phyloP scores from a whole-genome alignment of 2,113 vertebrate genomes.

The Balaeniceps rex region DNA sequence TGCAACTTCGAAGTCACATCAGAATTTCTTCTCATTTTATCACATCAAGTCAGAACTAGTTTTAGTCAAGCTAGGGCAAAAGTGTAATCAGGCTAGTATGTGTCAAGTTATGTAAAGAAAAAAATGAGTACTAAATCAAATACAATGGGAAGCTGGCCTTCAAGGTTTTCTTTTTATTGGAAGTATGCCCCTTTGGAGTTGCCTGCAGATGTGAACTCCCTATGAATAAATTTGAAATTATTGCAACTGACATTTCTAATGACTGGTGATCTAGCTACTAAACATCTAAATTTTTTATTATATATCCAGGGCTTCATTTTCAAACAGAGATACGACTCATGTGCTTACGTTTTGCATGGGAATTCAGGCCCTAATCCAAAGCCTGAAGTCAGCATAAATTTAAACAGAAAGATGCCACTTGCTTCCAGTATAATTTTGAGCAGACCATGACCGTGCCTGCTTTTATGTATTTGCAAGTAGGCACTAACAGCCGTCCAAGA shows the following conservation, averaged over 20 bases:
- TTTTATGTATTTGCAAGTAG: not conserved
- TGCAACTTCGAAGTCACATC: not conserved
- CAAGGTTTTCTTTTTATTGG: not conserved
- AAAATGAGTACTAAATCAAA: not conserved
- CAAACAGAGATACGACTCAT: accelerated
- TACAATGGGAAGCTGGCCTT: not conserved
- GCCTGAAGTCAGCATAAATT: not conserved
- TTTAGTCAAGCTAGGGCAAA: not conserved
- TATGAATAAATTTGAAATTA: not conserved
- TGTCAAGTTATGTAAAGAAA: conserved; percentile 28
- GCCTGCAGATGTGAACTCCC: not conserved
- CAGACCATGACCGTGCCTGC: not conserved
- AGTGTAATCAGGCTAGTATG: not conserved
- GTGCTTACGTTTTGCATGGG: not conserved
- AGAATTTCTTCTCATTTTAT: conserved; percentile 10
- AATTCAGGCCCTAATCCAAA: not conserved
- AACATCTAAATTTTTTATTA: not conserved
- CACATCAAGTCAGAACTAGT: not conserved
- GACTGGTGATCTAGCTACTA: not conserved
- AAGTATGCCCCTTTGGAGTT: not conserved
- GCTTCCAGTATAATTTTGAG: not conserved
- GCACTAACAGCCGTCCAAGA: not conserved
- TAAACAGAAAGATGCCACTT: not conserved
- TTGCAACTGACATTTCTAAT: conserved; percentile 4
- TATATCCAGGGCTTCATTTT: not conserved